A percentile compares a stretch with the other conserved stretches of the same genome.
Evolutionary conservation across 30 jellyfish, hydroid and myxozoan genomes (phyloP).

Genomic region (Cassiopea andromeda): DNA sequence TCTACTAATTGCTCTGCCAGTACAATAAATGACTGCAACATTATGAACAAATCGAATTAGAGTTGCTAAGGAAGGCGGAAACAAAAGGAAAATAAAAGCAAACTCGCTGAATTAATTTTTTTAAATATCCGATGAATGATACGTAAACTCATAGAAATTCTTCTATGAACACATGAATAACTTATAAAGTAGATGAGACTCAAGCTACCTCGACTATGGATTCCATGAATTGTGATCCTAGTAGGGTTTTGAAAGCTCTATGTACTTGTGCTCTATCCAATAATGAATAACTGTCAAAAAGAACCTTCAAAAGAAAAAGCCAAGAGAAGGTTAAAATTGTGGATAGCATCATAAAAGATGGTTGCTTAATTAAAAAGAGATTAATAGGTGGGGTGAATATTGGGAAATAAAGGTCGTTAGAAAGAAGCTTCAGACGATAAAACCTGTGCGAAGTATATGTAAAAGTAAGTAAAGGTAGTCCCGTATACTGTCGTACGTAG

Average conservation of each 20-base stretch:
- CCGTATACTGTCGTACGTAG: too few species aligned
- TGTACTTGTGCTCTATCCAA: slow-evolving; percentile 32
- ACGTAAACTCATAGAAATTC: too few species aligned
- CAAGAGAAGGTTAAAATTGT: background rate
- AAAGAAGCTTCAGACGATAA: too few species aligned
- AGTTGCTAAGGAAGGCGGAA: background rate
- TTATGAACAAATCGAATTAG: too few species aligned
- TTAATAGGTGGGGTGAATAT: too few species aligned
- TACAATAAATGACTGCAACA: slow-evolving; percentile 19
- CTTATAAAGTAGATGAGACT: too few species aligned
- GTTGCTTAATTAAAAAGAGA: background rate
- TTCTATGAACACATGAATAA: too few species aligned
- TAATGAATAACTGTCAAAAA: slow-evolving; percentile 39
- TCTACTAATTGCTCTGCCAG: slow-evolving; percentile 19
- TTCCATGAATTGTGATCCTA: slow-evolving; percentile 34
- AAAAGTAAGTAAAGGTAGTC: too few species aligned
- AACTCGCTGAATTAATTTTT: too few species aligned
- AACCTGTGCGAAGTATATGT: too few species aligned
- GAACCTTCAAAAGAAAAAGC: slow-evolving; percentile 37
- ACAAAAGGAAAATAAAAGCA: background rate
- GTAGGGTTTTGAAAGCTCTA: slow-evolving; percentile 29
- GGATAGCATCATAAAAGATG: background rate
- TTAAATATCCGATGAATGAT: too few species aligned
- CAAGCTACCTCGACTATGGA: slow-evolving; percentile 38
- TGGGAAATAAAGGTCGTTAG: too few species aligned